Evolutionary conservation across 2,113 vertebrate species (phyloP).

Genomic region (Pteronura brasiliensis): DNA sequence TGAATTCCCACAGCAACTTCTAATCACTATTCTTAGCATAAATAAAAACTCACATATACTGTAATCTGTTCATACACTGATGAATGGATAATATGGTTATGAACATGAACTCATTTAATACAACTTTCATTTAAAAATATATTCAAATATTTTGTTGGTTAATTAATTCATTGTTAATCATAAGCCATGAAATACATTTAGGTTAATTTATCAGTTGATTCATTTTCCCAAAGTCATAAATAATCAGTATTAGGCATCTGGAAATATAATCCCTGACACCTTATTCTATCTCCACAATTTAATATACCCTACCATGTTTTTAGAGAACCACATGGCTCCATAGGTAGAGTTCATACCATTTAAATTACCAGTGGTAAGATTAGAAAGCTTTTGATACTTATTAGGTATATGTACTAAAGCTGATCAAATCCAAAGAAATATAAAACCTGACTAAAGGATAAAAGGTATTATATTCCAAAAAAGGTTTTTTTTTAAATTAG

Average conservation of each 20-base stretch:
- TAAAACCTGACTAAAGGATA: background rate
- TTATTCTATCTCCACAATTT: background rate
- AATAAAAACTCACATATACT: background rate
- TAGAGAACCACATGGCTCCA: background rate
- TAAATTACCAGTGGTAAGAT: background rate
- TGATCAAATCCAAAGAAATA: background rate
- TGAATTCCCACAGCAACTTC: background rate
- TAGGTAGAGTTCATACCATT: background rate
- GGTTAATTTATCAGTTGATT: background rate
- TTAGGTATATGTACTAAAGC: background rate
- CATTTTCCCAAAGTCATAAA: background rate
- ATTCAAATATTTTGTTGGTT: background rate
- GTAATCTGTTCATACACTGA: background rate
- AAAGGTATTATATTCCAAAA: background rate
- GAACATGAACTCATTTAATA: background rate
- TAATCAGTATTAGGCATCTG: background rate
- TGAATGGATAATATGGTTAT: background rate
- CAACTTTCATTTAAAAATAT: background rate
- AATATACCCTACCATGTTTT: background rate
- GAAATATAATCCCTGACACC: background rate
- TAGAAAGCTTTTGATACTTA: background rate
- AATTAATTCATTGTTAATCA: background rate
- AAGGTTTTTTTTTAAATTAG: background rate
- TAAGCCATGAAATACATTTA: background rate
- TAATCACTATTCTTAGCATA: background rate